Evolutionary conservation across 1,140 invertebrate genomes (phyloP), one percentile per base, ranked within the genome.

Genomic region (Zaprionus capensis): DNA sequence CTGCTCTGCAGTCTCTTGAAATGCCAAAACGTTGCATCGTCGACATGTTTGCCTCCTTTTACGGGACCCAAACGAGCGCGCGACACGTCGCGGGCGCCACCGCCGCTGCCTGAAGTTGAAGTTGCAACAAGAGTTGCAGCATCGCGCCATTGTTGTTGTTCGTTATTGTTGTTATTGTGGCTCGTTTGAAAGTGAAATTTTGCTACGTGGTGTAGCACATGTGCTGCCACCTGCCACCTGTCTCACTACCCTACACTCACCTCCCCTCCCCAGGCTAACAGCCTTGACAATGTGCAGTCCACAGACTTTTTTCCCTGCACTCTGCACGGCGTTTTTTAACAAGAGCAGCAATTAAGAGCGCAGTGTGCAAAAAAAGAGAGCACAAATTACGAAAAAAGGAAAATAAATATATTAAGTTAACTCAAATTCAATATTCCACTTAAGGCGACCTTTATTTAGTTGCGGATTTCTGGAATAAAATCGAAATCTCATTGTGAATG

Each of bases 101-200:
- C 56, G 49, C 36, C 56, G 49, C 44, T 34, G 31, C 22, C 20
- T 66, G 51, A 9, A 62, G 79, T 58, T 61, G 61, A 59, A 78
- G 70, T 56, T 75, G 71, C 61, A 72, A 72, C 62, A 51, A 51
- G 46, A 59, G 70, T 66, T 70, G 65, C 9, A 34, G 31, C 31
- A 34, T 34, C 31, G 31, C 31, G 31, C 9, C 31, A 34, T 34
- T 34, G 31, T 34, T 34, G 31, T 3, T 34, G 31, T 34, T 34
- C 9, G 7, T 26, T 5, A 26, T 31, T 58, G 61, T 34, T 53
- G 63, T 64, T 69, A 62, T 76, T 78, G 79, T 68, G 38, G 69
- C 53, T 65, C 34, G 81, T 71, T 84, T 79, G 84, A 87, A 87
- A 87, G 84, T 87, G 84, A 87, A 87, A 88, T 88, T 83, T 77